Evolutionary conservation across 1,140 invertebrate genomes (phyloP), one percentile per base, ranked within the genome.

Genomic region (Cheumatopsyche charites): DNA sequence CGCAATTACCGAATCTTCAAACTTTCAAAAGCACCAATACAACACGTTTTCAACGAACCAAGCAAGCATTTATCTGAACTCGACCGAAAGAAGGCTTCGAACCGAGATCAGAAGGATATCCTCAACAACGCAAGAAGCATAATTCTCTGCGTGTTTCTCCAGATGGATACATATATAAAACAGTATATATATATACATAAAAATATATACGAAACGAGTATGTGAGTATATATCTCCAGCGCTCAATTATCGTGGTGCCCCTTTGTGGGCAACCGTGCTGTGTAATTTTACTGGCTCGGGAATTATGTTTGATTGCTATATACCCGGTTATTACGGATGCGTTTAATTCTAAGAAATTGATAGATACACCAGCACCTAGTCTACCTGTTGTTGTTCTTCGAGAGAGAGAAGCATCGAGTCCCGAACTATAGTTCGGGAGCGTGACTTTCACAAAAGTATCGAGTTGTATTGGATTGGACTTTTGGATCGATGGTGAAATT

Each of bases 231-330:
- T 36, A 3, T 36, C 69, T 29, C 43, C 62, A 25, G 36, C 49
- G 45, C 69, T 71, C 69, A 71, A 71, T 71, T 71, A 71, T 65
- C 29, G 29, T 71, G 58, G 55, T 49, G 43, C 19, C 69, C 69
- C 62, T 71, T 71, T 71, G 69, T 63, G 43, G 69, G 23, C 26
- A 62, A 52, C 61, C 69, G 69, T 71, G 23, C 69, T 71, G 42
- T 71, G 42, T 71, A 71, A 71, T 71, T 71, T 71, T 71, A 71
- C 61, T 58, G 55, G 29, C 62, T 71, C 29, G 58, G 42, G 69
- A 71, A 71, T 71, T 63, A 71, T 71, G 61, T 71, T 65, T 71
- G 69, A 71, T 71, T 71, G 62, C 69, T 71, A 63, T 65, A 63
- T 65, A 71, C 69, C 61, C 45, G 41, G 42, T 63, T 52, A 71